Conservation (phyloP, 2,797 vertebrate genomes). For the Myioborus miniatus region DNA sequence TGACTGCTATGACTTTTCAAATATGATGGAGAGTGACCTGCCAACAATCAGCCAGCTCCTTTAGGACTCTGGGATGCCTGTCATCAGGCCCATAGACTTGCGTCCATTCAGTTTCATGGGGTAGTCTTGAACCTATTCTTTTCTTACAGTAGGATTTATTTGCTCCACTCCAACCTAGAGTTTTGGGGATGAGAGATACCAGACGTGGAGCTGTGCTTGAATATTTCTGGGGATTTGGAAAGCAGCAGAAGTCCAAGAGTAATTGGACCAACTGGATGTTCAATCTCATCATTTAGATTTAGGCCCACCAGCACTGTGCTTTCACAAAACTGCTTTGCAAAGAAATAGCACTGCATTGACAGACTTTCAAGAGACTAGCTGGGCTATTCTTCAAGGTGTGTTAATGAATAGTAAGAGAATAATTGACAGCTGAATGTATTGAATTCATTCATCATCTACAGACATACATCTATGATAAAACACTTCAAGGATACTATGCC, state of each 20-base stretch:
- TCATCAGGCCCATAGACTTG: neutral
- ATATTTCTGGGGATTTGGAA: neutral
- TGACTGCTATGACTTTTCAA: neutral
- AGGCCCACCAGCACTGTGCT: neutral
- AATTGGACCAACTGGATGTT: neutral
- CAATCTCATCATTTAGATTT: neutral
- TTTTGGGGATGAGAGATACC: neutral
- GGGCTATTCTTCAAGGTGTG: neutral
- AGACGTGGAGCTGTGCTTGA: neutral
- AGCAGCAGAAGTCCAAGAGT: neutral
- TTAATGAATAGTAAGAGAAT: neutral
- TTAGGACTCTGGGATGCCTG: neutral
- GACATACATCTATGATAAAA: neutral
- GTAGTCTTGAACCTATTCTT: neutral
- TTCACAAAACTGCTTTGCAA: neutral
- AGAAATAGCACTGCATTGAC: neutral
- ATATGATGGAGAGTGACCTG: neutral
- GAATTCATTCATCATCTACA: neutral
- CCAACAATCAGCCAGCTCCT: neutral
- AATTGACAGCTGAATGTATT: neutral
- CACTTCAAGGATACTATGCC: neutral
- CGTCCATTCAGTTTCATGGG: neutral
- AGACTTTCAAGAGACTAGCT: neutral
- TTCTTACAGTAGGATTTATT: neutral
- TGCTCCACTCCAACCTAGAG: accelerated